Evolutionary conservation across 1,140 invertebrate species (phyloP), one percentile per base, ranked within the genome.

Genomic region (Drosophila santomea): DNA sequence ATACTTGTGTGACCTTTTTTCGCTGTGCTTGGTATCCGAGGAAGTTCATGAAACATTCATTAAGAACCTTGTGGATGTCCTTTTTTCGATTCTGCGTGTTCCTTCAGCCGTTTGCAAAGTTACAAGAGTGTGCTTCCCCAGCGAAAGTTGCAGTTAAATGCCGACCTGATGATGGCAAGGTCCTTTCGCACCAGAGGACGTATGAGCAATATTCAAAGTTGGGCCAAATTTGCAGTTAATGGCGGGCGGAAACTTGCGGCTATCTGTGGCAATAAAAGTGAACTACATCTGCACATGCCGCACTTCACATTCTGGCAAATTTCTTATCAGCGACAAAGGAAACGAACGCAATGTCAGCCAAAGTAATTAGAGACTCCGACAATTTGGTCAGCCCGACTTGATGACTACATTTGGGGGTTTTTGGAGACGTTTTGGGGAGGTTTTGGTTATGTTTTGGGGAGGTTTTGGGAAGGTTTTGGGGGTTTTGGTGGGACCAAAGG

Each of bases 31-130:
- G 50, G 47, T 44, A 15, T 11, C 47, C 28, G 55, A 62, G 69
- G 74, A 78, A 90, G 77, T 78, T 83, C 85, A 75, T 89, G 74
- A 84, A 89, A 84, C 69, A 85, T 89, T 89, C 80, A 84, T 89
- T 90, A 81, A 80, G 76, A 60, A 62, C 68, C 63, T 67, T 79
- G 72, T 41, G 62, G 63, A 59, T 74, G 67, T 57, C 23, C 20
- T 32, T 25, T 36, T 39, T 51, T 38, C 32, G 0, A 6, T 48
- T 38, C 15, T 38, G 64, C 54, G 62, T 74, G 67, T 50, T 63
- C 50, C 74, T 59, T 62, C 69, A 52, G 15, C 41, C 14, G 14
- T 35, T 25, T 36, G 4, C 17, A 28, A 51, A 51, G 28, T 35
- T 15, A 5, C 7, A 35, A 32, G 48, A 35, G 48, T 35, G 48